Evolutionary conservation across 2,113 vertebrate genomes (phyloP), one percentile per base, ranked within the genome.

Genomic region (Spea bombifrons): DNA sequence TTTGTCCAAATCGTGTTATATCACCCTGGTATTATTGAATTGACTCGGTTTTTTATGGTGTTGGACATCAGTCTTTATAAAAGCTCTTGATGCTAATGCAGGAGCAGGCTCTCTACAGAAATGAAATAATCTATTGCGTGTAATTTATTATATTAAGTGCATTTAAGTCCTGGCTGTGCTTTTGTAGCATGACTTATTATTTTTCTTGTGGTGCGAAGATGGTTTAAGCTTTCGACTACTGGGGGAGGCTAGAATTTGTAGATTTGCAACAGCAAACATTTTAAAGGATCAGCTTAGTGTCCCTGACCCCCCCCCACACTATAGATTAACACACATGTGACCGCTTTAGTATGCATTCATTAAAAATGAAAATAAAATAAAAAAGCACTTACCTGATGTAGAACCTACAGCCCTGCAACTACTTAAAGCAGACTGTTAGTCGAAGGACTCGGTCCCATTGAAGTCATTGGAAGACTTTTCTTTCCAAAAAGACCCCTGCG

Each of bases 61-160:
- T 46, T 73, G 53, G 57, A 53, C 13, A 46, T 49, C 55, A 46
- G 10, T 71, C 76, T 72, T 66, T 78, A 48, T 16, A 72, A 72
- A 30, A 78, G 48, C 44, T 47, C 50, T 73, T 45, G 15, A 64
- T 67, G 76, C 70, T 66, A 49, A 78, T 65, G 76, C 61, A 30
- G 52, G 76, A 17, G 8, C 49, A 55, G 69, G 69, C 52, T 66
- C 71, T 66, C 50, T 30, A 71, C 63, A 73, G 70, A 80, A 48
- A 73, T 64, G 53, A 80, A 73, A 67, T 66, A 57, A 80, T 80
- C 66, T 52, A 73, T 30, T 66, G 44, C 17, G 71, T 79, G 70
- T 64, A 66, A 65, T 48, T 48, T 66, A 79, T 79, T 79, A 79
- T 63, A 73, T 78, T 78, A 71, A 78, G 76, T 78, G 76, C 70